Percentiles rank a stretch among this genome's conserved stretches.
Evolutionary conservation across 2,113 vertebrate genomes (phyloP).

Genomic region (Aldabrachelys gigantea): DNA sequence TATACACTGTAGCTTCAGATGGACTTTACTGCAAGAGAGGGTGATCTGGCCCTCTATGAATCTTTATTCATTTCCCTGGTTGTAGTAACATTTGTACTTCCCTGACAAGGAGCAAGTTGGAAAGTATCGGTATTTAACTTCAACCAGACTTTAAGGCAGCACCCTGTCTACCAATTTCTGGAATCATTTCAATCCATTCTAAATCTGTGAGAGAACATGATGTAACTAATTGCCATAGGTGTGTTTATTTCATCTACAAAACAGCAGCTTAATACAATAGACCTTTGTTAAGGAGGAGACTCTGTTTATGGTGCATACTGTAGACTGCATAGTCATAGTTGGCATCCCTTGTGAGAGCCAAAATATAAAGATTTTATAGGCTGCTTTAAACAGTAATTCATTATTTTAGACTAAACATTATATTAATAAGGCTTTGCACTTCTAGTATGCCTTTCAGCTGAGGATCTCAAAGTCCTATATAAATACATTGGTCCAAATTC

Average conservation of each 20-base stretch:
- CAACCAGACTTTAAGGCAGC: background rate
- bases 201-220: background rate
- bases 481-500: background rate
- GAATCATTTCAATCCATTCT: background rate
- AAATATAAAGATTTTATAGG: background rate
- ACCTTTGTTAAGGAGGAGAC: background rate
- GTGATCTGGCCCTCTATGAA: background rate
- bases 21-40: background rate
- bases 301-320: background rate
- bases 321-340: background rate
- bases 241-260: background rate
- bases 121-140: background rate
- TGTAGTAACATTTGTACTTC: background rate
- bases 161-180: background rate
- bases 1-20: background rate
- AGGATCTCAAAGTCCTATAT: background rate
- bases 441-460: constrained; percentile 1
- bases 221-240: background rate
- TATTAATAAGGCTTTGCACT: background rate
- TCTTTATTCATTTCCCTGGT: background rate
- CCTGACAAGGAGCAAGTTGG: background rate
- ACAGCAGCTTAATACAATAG: background rate
- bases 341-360: background rate
- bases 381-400: background rate
- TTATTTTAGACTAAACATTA: background rate